Percentiles rank a stretch among this genome's conserved stretches.
Conservation (phyloP, 2,113 vertebrate genomes). For the Smithornis capensis region DNA sequence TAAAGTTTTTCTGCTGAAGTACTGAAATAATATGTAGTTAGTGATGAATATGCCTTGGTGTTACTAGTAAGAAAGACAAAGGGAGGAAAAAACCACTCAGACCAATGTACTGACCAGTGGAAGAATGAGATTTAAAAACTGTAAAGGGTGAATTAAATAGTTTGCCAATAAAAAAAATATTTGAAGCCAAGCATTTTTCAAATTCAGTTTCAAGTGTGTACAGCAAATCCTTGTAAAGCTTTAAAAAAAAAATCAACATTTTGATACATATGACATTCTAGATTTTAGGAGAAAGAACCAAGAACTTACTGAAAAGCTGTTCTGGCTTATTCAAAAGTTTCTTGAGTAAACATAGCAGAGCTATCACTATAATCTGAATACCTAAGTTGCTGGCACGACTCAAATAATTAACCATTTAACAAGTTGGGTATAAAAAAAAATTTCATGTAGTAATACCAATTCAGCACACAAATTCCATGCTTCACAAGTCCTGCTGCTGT, state of each 20-base stretch:
- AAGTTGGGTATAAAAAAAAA: conserved; percentile 33
- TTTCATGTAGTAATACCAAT: conserved; percentile 52
- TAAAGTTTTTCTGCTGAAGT: background rate
- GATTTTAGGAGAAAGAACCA: background rate
- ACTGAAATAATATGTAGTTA: background rate
- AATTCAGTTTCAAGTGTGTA: background rate
- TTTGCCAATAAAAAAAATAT: background rate
- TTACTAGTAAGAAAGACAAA: background rate
- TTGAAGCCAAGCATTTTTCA: conserved; percentile 1
- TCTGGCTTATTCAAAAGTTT: background rate
- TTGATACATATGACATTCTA: background rate
- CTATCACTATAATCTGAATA: background rate
- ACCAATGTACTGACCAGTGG: background rate
- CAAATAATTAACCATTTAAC: conserved; percentile 47
- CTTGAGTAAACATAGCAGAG: conserved; percentile 36
- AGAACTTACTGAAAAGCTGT: background rate
- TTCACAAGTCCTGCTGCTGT: conserved; percentile 66
- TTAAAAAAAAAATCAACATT: background rate
- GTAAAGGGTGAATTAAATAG: background rate
- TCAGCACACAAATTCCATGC: conserved; percentile 57
- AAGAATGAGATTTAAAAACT: background rate
- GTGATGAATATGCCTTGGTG: background rate
- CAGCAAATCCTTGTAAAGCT: conserved; percentile 6
- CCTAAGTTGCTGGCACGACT: conserved; percentile 27
- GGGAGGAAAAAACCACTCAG: background rate